Evolutionary conservation across 2,888 invertebrate genomes (phyloP), one percentile per base, ranked within the genome.

Genomic region (Philopedon plagiatum): DNA sequence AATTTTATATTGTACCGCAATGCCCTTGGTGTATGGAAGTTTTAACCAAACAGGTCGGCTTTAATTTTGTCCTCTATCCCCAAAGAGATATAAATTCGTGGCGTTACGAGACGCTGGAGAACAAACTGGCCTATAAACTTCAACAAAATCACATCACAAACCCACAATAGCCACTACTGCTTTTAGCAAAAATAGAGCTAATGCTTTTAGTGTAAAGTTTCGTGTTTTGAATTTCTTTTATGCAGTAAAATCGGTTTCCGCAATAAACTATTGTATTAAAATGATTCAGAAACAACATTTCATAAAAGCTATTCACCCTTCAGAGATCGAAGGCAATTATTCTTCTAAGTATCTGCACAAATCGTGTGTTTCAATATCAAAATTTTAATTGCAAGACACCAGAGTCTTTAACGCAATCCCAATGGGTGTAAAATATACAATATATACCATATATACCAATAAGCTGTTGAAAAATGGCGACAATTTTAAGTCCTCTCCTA

Each of bases 141-240:
- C 21, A 54, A 39, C 54, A 54, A 39, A 54, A 64, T 54, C 54
- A 21, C 64, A 64, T 64, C 64, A 64, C 39, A 64, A 64, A 54
- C 54, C 64, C 64, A 54, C 54, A 64, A 54, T 54, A 64, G 23
- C 51, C 54, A 29, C 13, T 23, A 13, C 34, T 18, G 44, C 21
- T 26, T 26, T 64, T 39, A 64, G 39, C 21, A 15, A 37, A 26
- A 39, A 9, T 26, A 54, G 23, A 39, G 21, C 19, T 58, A 56
- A 26, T 21, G 37, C 15, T 19, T 23, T 13, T 49, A 9, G 7
- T 13, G 26, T 49, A 49, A 26, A 26, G 3, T 23, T 37, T n/a
- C 11, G 21, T 23, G 49, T 26, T 49, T 26, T 18, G 19, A 8
- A 44, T 1, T 44, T 44, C 19, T 44, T 19, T n/a, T 13, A 39